Conservation (phyloP, 2,797 vertebrate genomes). For the Lycodopsis pacificus region DNA sequence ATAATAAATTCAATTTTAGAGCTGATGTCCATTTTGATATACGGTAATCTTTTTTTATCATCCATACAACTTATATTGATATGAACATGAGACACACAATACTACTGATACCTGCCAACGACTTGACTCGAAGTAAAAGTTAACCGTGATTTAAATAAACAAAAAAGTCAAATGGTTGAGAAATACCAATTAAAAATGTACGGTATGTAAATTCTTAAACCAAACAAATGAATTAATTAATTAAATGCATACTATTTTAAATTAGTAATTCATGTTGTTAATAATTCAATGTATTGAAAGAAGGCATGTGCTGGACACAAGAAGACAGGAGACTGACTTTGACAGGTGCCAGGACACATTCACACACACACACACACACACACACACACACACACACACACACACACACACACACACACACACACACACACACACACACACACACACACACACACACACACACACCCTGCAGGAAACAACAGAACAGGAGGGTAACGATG, state of each 20-base stretch:
- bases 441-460: constrained; percentile 22
- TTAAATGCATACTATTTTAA: not conserved
- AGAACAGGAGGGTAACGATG: constrained; percentile 61
- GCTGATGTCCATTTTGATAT: not conserved
- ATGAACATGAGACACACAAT: not conserved
- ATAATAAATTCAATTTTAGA: not conserved
- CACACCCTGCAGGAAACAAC: constrained; percentile 63
- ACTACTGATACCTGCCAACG: not conserved
- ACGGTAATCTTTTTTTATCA: not conserved
- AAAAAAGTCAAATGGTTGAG: not conserved
- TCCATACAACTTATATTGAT: not conserved
- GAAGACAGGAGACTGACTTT: constrained; percentile 54
- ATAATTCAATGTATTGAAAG: not conserved
- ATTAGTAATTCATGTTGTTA: not conserved
- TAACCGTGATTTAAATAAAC: not conserved
- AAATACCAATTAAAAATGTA: not conserved
- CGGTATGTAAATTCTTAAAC: not conserved
- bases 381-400: constrained; percentile 16
- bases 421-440: constrained; percentile 32
- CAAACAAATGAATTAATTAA: not conserved
- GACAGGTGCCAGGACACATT: constrained; percentile 74
- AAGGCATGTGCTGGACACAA: constrained; percentile 42
- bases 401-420: constrained; percentile 45
- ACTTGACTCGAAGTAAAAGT: not conserved
- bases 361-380: constrained; percentile 33